Evolutionary conservation across 1,140 invertebrate genomes (phyloP).

Genomic region (Sminthurinus signatus): DNA sequence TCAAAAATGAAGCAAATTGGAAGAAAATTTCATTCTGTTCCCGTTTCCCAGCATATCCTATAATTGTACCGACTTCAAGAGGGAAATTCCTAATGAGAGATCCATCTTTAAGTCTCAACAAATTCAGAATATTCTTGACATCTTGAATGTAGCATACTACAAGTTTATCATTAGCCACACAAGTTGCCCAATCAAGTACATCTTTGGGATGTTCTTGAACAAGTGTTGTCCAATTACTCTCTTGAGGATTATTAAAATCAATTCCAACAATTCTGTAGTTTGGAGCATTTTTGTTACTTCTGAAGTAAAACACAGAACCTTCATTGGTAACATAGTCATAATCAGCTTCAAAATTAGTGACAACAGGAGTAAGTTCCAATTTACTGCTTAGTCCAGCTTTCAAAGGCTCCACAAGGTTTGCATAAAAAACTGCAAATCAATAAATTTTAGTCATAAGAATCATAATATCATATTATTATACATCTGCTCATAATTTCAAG

Average conservation of each 20-base stretch:
- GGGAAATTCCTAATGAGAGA: conserved; percentile 63
- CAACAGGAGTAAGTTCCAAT: conserved; percentile 63
- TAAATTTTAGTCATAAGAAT: no score
- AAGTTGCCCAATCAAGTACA: conserved; percentile 80
- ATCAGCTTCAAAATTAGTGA: conserved; percentile 87
- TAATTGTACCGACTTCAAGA: conserved; percentile 78
- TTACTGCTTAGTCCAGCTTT: conserved; percentile 55
- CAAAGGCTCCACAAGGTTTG: conserved; percentile 55
- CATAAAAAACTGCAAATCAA: no score
- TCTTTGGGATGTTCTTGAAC: conserved; percentile 77
- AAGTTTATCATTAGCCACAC: conserved; percentile 77
- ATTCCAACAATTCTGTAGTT: conserved; percentile 84
- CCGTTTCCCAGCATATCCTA: conserved; percentile 74
- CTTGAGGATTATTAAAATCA: conserved; percentile 72
- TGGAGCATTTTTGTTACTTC: conserved; percentile 88
- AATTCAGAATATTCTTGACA: conserved; percentile 72
- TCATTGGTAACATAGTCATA: conserved; percentile 57
- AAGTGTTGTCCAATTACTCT: conserved; percentile 71
- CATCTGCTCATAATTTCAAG: no score
- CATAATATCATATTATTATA: no score
- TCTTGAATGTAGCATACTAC: conserved; percentile 86
- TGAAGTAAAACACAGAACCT: conserved; percentile 64
- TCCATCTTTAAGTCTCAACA: conserved; percentile 70
- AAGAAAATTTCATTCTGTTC: conserved; percentile 88
- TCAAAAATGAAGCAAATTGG: conserved; percentile 87